phyloP scores from a whole-genome alignment of 2,888 invertebrate species.

The Crematogaster levior region DNA sequence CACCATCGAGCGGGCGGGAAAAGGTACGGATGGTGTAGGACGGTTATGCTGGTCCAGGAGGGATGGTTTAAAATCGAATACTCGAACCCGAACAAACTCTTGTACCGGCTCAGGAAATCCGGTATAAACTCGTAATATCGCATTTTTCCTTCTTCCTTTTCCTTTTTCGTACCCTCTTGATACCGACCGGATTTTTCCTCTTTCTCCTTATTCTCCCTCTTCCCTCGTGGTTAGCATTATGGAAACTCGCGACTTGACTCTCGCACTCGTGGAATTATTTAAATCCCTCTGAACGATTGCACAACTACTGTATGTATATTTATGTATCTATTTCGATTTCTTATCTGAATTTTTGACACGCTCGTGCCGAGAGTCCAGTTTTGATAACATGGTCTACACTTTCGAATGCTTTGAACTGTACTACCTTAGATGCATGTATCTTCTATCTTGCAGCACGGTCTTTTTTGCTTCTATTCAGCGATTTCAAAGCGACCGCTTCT shows the following conservation, averaged over 20 bases:
- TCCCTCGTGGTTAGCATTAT: neutral
- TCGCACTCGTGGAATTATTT: slow-evolving; percentile 10
- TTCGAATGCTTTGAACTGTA: slow-evolving; percentile 1
- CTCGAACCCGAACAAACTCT: slow-evolving; percentile 70
- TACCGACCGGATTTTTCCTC: slow-evolving; percentile 49
- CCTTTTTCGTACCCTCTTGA: slow-evolving; percentile 23
- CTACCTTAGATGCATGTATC: slow-evolving; percentile 4
- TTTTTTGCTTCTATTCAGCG: slow-evolving; percentile 32
- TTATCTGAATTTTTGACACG: slow-evolving; percentile 8
- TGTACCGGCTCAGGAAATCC: slow-evolving; percentile 68
- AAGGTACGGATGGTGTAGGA: slow-evolving; percentile 64
- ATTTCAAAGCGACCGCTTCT: slow-evolving; percentile 51
- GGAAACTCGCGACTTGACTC: slow-evolving; percentile 17
- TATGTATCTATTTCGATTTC: neutral
- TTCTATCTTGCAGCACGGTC: slow-evolving; percentile 18
- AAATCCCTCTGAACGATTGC: neutral
- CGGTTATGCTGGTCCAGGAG: slow-evolving; percentile 59
- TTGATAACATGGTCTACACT: slow-evolving; percentile 24
- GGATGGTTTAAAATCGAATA: slow-evolving; percentile 77
- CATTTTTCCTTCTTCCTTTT: slow-evolving; percentile 59
- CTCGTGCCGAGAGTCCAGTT: neutral
- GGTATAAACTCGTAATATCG: slow-evolving; percentile 77
- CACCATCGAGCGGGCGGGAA: slow-evolving; percentile 60
- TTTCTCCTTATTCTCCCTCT: slow-evolving; percentile 18
- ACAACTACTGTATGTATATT: neutral